Conservation (phyloP, 2,888 invertebrate genomes). For the Limnephilus rhombicus region DNA sequence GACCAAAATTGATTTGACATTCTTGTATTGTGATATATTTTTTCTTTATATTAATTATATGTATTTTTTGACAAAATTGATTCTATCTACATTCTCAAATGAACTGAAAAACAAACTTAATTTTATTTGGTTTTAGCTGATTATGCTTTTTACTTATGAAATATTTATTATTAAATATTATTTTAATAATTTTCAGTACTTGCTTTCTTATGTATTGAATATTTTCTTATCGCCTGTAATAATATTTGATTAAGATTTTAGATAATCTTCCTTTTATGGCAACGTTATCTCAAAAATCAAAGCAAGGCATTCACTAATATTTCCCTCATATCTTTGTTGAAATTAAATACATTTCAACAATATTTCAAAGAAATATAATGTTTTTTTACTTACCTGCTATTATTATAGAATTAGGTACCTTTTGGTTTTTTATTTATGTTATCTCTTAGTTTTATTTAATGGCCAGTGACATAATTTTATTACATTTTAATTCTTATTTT, state of each 20-base stretch:
- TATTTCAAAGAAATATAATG: neutral
- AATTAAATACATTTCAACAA: neutral
- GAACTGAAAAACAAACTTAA: neutral
- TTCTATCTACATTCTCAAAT: neutral
- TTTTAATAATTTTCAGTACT: neutral
- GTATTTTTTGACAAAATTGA: neutral
- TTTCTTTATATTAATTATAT: neutral
- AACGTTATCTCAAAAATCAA: neutral
- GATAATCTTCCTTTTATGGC: neutral
- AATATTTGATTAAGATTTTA: neutral
- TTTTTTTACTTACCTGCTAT: neutral
- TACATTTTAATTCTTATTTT: neutral
- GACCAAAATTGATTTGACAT: constrained; percentile 6
- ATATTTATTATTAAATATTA: too few species aligned
- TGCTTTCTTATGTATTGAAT: neutral
- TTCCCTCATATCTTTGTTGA: neutral
- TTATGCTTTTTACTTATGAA: neutral
- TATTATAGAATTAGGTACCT: neutral
- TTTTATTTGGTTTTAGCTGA: neutral
- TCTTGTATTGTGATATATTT: neutral
- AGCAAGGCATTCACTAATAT: neutral
- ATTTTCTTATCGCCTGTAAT: neutral
- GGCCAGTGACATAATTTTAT: neutral
- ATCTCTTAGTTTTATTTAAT: neutral
- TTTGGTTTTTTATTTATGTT: neutral